Base-by-base conservation (phyloP, 2,113 vertebrate genomes). In the Oncorhynchus keta region DNA sequence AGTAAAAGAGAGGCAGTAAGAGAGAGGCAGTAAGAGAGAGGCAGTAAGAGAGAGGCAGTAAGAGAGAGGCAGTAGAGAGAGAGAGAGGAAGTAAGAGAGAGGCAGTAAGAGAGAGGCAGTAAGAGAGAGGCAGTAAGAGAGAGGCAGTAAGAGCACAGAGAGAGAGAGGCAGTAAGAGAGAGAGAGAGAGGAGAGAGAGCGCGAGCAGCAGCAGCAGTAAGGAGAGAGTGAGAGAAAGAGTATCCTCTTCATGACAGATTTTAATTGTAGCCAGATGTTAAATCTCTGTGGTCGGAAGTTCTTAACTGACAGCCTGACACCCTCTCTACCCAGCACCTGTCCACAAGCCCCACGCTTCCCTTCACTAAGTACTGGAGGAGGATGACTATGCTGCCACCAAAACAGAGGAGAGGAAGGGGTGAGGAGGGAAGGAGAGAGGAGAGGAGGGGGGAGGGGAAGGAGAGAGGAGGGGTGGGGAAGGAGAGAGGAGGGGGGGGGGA, bases 231-330 rank as follows among this genome's bases (percentile, higher is more conserved):
- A 30, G 65, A 67, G 12, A 26, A 22, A 65, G 3, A 45, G 20
- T 35, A 45, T n/a, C 11, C 20, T 70, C 69, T 2, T 70, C 18
- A 55, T 26, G 12, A 13, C 9, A 55, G 11, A 45, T n/a, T 51
- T 49, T 48, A 70, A 70, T 13, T 39, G 16, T 32, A 48, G 32
- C 30, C 68, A n/a, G 55, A 73, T 68, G 30, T 35, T 72, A 68
- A 28, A 70, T 61, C 79, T 79, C 78, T 73, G 79, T 22, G 61
- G 35, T 77, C 75, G 24, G 79, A 73, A 80, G 81, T 79, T 76
- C 78, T 78, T 79, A 76, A 72, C 71, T 20, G 73, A 77, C 75
- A 66, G 18, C 48, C 57, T 28, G 28, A 28, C 28, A 28, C 28
- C 28, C 28, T 6, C 26, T 20, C 57, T 16, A 59, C 57, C 57